These are phyloP conservation scores for Cryptotermes secundus DNA, from an alignment of 1,140 invertebrate species.

Conservation along the genomic window DNA sequence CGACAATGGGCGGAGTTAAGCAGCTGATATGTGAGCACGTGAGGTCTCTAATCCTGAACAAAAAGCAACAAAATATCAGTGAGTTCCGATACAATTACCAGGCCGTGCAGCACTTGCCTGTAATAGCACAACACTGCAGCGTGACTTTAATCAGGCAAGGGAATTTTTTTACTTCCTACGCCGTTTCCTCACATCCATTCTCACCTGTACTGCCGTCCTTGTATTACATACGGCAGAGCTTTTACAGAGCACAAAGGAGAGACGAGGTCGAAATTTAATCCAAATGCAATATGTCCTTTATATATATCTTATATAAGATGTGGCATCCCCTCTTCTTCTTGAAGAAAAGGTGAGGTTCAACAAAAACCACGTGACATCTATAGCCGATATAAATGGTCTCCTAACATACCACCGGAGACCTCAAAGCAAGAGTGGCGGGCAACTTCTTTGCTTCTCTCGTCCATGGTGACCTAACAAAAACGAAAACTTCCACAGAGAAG, in stretches of 20 bases:
- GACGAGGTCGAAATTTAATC: background rate
- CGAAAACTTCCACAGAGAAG: no score
- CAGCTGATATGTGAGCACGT: no score
- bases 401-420: background rate
- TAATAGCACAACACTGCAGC: no score
- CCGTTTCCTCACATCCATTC: background rate
- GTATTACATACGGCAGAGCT: background rate
- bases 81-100: no score
- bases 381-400: conserved; percentile 3
- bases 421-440: background rate
- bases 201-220: background rate
- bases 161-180: background rate
- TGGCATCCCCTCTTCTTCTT: background rate
- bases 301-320: no score
- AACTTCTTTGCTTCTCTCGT: no score
- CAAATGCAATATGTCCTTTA: background rate
- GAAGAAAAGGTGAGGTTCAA: background rate
- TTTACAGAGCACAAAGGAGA: background rate
- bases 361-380: background rate
- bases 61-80: no score
- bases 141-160: background rate
- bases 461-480: no score
- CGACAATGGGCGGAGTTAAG: no score
- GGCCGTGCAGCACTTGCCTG: no score
- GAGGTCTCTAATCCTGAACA: no score